Evolutionary conservation across 1,140 invertebrate genomes (phyloP).

Genomic region (Aphelinus atriplicis): DNA sequence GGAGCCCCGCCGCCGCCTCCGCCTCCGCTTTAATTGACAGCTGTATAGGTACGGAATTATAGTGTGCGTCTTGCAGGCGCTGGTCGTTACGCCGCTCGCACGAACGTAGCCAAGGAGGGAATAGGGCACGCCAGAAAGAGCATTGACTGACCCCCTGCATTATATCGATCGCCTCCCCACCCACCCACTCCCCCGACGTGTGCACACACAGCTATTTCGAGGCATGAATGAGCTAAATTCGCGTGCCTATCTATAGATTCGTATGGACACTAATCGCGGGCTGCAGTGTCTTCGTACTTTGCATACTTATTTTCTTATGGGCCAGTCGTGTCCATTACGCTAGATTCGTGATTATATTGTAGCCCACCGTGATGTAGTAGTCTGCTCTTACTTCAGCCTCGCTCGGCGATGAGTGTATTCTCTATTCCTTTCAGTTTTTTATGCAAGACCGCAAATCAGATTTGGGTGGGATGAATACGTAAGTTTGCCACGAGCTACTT

Average conservation of each 20-base stretch:
- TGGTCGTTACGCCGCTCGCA: constrained; percentile 5
- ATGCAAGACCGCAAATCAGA: too few species aligned
- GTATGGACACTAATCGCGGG: not conserved
- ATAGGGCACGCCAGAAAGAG: not conserved
- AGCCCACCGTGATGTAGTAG: too few species aligned
- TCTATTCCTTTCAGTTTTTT: too few species aligned
- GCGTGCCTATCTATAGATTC: constrained; percentile 9
- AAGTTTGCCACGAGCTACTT: too few species aligned
- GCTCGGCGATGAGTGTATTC: too few species aligned
- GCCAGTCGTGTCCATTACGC: not conserved
- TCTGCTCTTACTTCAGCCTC: too few species aligned
- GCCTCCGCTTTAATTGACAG: constrained; percentile 17
- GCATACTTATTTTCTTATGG: constrained; percentile 16
- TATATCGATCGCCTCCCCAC: constrained; percentile 7
- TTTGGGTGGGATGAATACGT: too few species aligned
- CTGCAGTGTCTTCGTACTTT: constrained; percentile 1
- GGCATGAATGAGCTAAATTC: constrained; percentile 25
- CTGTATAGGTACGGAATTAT: constrained; percentile 8
- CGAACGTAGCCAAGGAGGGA: not conserved
- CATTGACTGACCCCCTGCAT: not conserved
- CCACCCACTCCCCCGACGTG: not conserved
- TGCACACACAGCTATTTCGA: not conserved
- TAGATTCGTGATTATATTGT: too few species aligned
- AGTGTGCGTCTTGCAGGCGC: not conserved
- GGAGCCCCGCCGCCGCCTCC: not conserved